A percentile compares a stretch with the other conserved stretches of the same genome.
phyloP scores from a whole-genome alignment of 2,797 vertebrate genomes.

The Danio kyathit region DNA sequence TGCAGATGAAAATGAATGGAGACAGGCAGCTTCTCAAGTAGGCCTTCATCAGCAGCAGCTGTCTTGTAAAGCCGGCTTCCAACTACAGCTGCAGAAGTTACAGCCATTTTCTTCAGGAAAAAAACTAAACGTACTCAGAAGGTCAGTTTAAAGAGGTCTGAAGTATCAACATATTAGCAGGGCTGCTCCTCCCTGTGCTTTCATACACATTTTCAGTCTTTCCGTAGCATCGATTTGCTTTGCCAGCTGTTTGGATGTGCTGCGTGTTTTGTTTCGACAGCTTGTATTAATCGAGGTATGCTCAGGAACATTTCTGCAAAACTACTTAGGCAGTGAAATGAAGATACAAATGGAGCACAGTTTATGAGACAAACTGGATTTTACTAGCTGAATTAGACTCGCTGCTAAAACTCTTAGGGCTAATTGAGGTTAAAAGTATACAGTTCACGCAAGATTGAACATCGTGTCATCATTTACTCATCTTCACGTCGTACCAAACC shows the following conservation, averaged over 20 bases:
- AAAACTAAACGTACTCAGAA: background rate
- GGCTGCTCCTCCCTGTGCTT: slow-evolving; percentile 19
- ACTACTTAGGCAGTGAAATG: slow-evolving; percentile 34
- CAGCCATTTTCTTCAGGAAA: slow-evolving; percentile 14
- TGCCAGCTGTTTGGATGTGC: slow-evolving; percentile 52
- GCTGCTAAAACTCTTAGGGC: slow-evolving; percentile 39
- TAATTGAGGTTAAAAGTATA: slow-evolving; percentile 30
- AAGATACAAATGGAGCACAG: slow-evolving; percentile 46
- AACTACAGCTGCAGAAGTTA: slow-evolving; percentile 38
- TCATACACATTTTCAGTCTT: slow-evolving; percentile 25
- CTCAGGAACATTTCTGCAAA: slow-evolving; percentile 52
- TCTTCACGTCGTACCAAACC: background rate
- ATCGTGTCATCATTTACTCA: background rate
- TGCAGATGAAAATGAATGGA: slow-evolving; percentile 49
- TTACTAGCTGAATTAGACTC: slow-evolving; percentile 34
- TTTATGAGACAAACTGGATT: slow-evolving; percentile 38
- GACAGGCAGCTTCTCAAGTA: slow-evolving; percentile 35
- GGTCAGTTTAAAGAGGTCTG: slow-evolving; percentile 28
- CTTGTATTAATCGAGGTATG: slow-evolving; percentile 57
- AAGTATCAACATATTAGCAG: slow-evolving; percentile 36
- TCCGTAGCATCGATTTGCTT: slow-evolving; percentile 33
- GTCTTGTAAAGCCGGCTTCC: slow-evolving; percentile 20
- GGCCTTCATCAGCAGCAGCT: slow-evolving; percentile 36
- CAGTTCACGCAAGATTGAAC: background rate
- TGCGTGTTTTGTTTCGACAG: slow-evolving; percentile 59